These are phyloP conservation scores for Chrysogorgia sp. DNA, from an alignment of 92 coral and sea anemone species.

Conservation along the genomic window DNA sequence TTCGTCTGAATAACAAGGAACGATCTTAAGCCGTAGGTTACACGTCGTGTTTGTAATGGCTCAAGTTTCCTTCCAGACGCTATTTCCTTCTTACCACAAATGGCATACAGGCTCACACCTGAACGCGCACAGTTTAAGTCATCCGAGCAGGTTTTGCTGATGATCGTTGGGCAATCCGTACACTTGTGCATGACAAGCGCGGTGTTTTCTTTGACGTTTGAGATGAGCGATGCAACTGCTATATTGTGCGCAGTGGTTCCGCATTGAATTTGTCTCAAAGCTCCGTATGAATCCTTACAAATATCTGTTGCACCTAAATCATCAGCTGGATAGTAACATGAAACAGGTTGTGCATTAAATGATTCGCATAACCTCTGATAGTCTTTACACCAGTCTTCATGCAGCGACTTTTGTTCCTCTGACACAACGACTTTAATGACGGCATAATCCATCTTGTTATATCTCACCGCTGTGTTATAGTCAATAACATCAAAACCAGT, in stretches of 20 bases:
- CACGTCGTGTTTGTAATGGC: background rate
- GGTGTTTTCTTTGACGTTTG: background rate
- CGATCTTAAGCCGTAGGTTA: background rate
- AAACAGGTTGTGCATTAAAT: constrained; percentile 42
- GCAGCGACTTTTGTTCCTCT: constrained; percentile 40
- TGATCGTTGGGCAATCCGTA: background rate
- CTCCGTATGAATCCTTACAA: constrained; percentile 8
- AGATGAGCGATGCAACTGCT: background rate
- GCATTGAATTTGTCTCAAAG: background rate
- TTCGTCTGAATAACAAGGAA: constrained; percentile 4
- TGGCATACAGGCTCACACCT: background rate
- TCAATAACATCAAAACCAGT: constrained; percentile 48
- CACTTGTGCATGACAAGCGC: background rate
- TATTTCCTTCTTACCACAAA: background rate
- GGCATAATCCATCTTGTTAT: background rate
- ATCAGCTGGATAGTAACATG: constrained; percentile 15
- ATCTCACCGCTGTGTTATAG: background rate
- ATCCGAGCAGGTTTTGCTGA: background rate
- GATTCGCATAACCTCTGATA: constrained; percentile 56
- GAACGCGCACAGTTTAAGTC: background rate
- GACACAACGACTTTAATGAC: constrained; percentile 53
- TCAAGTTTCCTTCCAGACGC: background rate
- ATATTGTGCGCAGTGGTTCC: background rate
- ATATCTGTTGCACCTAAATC: background rate
- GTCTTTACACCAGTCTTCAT: constrained; percentile 63